These are phyloP conservation scores for Synanceia verrucosa DNA, from an alignment of 2,797 vertebrate genomes.

Conservation along the genomic window DNA sequence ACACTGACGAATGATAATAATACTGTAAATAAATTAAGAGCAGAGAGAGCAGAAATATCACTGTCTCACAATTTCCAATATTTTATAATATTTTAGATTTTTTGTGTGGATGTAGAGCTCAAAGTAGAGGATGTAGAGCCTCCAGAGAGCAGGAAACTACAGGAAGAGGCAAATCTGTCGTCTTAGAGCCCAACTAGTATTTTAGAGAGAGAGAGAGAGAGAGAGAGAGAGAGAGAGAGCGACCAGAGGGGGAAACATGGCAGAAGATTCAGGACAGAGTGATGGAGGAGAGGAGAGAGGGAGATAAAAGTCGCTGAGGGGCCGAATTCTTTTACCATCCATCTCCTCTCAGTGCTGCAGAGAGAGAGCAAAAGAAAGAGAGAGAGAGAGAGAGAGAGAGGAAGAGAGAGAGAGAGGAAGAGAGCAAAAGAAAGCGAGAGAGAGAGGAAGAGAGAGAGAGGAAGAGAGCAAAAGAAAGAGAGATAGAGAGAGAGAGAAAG, in stretches of 20 bases:
- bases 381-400: conserved; percentile 19
- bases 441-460: conserved; percentile 19
- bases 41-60: not conserved
- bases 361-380: conserved; percentile 11
- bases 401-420: conserved; percentile 16
- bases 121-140: not conserved
- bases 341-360: conserved; percentile 49
- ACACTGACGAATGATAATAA: not conserved
- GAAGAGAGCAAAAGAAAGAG: conserved; percentile 14
- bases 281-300: conserved; percentile 36
- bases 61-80: not conserved
- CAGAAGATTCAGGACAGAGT: conserved; percentile 28
- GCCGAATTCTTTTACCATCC: conserved; percentile 42
- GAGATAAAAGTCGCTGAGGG: conserved; percentile 55
- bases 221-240: not conserved
- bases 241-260: conserved; percentile 13
- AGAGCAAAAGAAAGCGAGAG: conserved; percentile 11
- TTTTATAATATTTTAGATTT: not conserved
- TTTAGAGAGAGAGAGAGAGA: conserved; percentile 3
- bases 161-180: conserved; percentile 11
- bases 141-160: not conserved
- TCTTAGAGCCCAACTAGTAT: not conserved
- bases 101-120: no score
- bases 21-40: not conserved
- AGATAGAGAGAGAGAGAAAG: conserved; percentile 11